Evolutionary conservation across 2,797 vertebrate genomes (phyloP).

Genomic region (Petrocephalus sullivani): DNA sequence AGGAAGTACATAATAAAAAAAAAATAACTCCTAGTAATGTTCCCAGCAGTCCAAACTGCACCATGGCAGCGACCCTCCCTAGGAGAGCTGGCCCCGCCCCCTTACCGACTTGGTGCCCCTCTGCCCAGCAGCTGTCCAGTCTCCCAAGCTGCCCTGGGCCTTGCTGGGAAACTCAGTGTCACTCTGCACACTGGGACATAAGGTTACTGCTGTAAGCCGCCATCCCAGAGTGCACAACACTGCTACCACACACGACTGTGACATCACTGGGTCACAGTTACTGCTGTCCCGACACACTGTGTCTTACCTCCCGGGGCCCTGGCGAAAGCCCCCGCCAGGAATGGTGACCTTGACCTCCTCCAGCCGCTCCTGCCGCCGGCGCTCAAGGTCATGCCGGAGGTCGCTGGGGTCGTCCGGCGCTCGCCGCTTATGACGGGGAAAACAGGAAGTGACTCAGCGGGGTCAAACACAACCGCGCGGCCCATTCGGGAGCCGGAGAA

Average conservation of each 20-base stretch:
- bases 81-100: background rate
- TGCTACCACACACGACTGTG: background rate
- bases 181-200: background rate
- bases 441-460: background rate
- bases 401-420: constrained; percentile 55
- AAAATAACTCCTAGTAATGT: background rate
- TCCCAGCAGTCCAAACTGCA: background rate
- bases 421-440: constrained; percentile 30
- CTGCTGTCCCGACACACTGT: background rate
- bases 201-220: background rate
- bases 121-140: background rate
- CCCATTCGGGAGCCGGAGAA: background rate
- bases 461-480: background rate
- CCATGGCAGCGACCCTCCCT: background rate
- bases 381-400: constrained; percentile 66
- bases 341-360: constrained; percentile 67
- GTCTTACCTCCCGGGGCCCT: constrained; percentile 37
- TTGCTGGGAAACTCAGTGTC: background rate
- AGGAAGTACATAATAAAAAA: background rate
- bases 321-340: constrained; percentile 37
- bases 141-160: constrained; percentile 37
- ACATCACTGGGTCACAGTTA: background rate
- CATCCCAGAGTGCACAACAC: background rate
- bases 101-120: background rate
- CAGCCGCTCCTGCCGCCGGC: constrained; percentile 61